Evolutionary conservation across 1,140 invertebrate species (phyloP).

Genomic region (Hyphantria cunea): DNA sequence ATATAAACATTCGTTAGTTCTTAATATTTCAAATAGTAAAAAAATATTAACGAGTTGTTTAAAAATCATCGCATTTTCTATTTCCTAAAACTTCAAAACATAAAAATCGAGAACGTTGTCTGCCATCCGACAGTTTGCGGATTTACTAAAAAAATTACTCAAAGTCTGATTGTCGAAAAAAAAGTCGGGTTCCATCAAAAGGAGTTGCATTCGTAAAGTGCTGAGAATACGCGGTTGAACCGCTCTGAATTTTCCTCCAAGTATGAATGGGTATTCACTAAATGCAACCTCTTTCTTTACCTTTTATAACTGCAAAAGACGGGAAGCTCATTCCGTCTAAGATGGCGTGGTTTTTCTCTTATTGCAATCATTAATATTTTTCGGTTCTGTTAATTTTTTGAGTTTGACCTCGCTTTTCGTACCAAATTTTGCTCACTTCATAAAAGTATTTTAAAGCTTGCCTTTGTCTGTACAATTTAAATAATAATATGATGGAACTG

Average conservation of each 20-base stretch:
- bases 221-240: constrained; percentile 62
- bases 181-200: constrained; percentile 66
- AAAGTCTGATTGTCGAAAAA: constrained; percentile 74
- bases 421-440: constrained; percentile 4
- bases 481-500: not conserved
- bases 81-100: no score
- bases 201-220: constrained; percentile 72
- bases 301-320: constrained; percentile 73
- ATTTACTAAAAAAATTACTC: constrained; percentile 39
- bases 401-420: not conserved
- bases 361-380: constrained; percentile 73
- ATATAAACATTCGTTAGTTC: no score
- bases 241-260: constrained; percentile 63
- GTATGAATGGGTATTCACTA: constrained; percentile 77
- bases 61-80: no score
- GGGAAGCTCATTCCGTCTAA: constrained; percentile 69
- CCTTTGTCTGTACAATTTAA: no score
- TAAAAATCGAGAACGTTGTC: constrained; percentile 10
- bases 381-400: constrained; percentile 51
- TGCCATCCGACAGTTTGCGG: constrained; percentile 22
- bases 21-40: no score
- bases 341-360: constrained; percentile 55
- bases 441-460: not conserved
- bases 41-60: no score
- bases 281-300: constrained; percentile 74